These are phyloP conservation scores for Lacerta bilineata DNA, from an alignment of 2,797 vertebrate genomes.

Conservation along the genomic window DNA sequence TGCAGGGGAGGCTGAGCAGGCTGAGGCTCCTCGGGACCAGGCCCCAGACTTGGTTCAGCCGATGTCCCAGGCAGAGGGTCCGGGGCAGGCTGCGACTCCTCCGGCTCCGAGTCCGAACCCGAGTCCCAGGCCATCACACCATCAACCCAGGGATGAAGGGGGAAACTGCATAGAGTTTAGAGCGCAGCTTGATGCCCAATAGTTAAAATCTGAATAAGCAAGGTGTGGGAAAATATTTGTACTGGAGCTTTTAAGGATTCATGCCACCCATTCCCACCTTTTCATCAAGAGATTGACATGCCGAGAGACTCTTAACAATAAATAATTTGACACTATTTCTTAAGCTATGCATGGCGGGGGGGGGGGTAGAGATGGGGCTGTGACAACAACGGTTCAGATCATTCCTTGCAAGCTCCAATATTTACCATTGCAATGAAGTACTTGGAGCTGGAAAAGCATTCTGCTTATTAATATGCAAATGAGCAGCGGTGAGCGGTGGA, in stretches of 20 bases:
- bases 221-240: background rate
- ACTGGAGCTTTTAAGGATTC: background rate
- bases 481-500: slow-evolving; percentile 10
- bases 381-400: slow-evolving; percentile 15
- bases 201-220: background rate
- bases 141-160: background rate
- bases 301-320: slow-evolving; percentile 5
- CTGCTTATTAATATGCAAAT: slow-evolving; percentile 46
- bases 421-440: slow-evolving; percentile 23
- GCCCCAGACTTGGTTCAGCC: too few species aligned
- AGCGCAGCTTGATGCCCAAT: background rate
- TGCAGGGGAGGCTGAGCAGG: too few species aligned
- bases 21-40: too few species aligned
- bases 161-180: background rate
- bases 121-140: too few species aligned
- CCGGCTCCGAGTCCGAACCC: too few species aligned
- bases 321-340: background rate
- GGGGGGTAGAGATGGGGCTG: background rate
- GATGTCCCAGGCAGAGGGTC: too few species aligned
- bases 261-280: background rate
- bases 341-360: background rate
- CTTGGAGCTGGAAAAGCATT: slow-evolving; percentile 52
- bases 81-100: too few species aligned
- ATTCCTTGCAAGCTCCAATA: background rate
- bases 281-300: background rate